phyloP scores from a whole-genome alignment of 2,113 vertebrate species.

The Circaetus gallicus region DNA sequence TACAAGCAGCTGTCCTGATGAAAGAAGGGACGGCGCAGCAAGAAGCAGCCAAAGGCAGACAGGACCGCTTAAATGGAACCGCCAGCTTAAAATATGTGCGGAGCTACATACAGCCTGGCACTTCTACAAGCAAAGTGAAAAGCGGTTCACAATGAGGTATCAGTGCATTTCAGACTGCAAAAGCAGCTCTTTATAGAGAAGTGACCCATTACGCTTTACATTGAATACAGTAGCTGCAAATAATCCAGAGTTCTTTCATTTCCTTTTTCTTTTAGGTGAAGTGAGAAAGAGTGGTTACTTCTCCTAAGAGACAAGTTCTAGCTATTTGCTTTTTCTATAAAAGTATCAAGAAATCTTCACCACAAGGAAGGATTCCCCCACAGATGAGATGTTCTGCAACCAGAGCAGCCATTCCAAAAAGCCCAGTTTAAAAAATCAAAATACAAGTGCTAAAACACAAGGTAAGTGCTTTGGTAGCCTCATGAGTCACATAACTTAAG shows the following conservation, averaged over 20 bases:
- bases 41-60: background rate
- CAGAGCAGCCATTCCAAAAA: background rate
- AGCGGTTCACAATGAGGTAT: background rate
- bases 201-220: background rate
- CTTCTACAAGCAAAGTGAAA: background rate
- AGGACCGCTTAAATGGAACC: background rate
- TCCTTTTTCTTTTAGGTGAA: background rate
- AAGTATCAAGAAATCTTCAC: background rate
- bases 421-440: background rate
- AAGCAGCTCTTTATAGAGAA: background rate
- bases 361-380: background rate
- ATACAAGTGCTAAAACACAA: background rate
- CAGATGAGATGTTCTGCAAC: background rate
- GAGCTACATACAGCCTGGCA: background rate
- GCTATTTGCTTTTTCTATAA: background rate
- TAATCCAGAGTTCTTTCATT: background rate
- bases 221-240: background rate
- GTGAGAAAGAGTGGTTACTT: background rate
- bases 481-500: background rate
- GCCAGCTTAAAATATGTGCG: rapidly evolving
- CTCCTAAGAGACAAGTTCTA: background rate
- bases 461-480: background rate
- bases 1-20: background rate
- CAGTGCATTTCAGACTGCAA: background rate
- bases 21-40: background rate